Conservation (phyloP, 30 jellyfish, hydroid and myxozoan genomes). For the Mastigias papua region DNA sequence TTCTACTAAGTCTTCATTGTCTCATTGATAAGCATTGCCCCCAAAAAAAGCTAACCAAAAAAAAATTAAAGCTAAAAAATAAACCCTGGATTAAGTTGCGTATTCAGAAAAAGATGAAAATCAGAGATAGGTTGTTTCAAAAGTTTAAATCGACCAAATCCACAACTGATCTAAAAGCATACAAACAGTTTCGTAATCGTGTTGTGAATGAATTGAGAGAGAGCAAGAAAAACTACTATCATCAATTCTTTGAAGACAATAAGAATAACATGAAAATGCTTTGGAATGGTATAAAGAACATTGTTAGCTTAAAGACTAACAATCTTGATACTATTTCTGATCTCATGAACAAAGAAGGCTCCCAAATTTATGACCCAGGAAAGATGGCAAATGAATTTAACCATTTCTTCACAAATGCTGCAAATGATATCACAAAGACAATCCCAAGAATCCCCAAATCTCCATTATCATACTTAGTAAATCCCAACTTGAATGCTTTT, state of each 20-base stretch:
- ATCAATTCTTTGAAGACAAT: constrained; percentile 8
- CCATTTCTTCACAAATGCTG: constrained; percentile 24
- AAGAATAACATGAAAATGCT: constrained; percentile 11
- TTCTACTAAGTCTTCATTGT: neutral
- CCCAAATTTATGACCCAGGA: constrained; percentile 21
- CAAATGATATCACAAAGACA: neutral
- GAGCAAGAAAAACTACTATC: constrained; percentile 7
- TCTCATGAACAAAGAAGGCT: constrained; percentile 2
- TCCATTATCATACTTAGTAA: constrained; percentile 2
- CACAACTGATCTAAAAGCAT: constrained; percentile 5
- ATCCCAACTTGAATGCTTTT: neutral
- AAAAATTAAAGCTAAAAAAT: neutral
- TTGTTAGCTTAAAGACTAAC: neutral
- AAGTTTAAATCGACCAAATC: constrained; percentile 8
- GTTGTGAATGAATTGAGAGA: no score
- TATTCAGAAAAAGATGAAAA: neutral
- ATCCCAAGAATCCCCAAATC: constrained; percentile 37
- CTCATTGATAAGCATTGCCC: constrained; percentile 48
- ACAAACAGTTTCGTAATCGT: constrained; percentile 9
- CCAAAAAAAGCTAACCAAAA: constrained; percentile 6
- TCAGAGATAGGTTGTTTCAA: constrained; percentile 3
- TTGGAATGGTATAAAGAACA: constrained; percentile 7
- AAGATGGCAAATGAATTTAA: constrained; percentile 36
- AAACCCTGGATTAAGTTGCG: constrained; percentile 8
- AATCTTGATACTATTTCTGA: neutral